phyloP scores from a whole-genome alignment of 2,113 vertebrate genomes.

The Gambusia holbrooki region DNA sequence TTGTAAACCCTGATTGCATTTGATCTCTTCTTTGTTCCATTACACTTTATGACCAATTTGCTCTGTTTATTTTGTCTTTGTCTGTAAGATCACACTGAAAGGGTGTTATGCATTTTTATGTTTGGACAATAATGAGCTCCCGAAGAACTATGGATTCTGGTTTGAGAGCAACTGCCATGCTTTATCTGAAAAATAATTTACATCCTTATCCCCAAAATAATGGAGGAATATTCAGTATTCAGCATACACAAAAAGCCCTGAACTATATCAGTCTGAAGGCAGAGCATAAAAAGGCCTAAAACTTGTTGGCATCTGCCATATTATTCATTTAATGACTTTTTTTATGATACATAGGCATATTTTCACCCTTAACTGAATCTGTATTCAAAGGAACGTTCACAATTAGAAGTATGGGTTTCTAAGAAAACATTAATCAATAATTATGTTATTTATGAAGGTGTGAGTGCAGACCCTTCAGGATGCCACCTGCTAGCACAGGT shows the following conservation, averaged over 20 bases:
- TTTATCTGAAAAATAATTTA: not conserved
- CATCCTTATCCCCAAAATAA: not conserved
- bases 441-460: slow-evolving; percentile 27
- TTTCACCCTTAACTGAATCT: not conserved
- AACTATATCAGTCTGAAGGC: not conserved
- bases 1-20: slow-evolving; percentile 21
- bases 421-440: slow-evolving; percentile 27
- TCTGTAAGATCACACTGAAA: slow-evolving; percentile 19
- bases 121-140: not conserved
- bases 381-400: not conserved
- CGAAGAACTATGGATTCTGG: not conserved
- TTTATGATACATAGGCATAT: not conserved
- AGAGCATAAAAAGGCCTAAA: slow-evolving; percentile 4
- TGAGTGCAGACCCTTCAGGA: slow-evolving; percentile 36
- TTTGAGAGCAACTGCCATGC: slow-evolving; percentile 1
- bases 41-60: slow-evolving; percentile 17
- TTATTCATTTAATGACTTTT: slow-evolving; percentile 8
- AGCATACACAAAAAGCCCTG: not conserved
- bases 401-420: not conserved
- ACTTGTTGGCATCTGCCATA: slow-evolving; percentile 4
- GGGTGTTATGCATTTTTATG: not conserved
- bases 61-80: not conserved
- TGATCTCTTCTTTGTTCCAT: slow-evolving; percentile 35
- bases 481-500: slow-evolving; percentile 47
- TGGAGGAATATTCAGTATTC: not conserved